Evolutionary conservation across 2,113 vertebrate species (phyloP), one percentile per base, ranked within the genome.

Genomic region (Cavia aperea): DNA sequence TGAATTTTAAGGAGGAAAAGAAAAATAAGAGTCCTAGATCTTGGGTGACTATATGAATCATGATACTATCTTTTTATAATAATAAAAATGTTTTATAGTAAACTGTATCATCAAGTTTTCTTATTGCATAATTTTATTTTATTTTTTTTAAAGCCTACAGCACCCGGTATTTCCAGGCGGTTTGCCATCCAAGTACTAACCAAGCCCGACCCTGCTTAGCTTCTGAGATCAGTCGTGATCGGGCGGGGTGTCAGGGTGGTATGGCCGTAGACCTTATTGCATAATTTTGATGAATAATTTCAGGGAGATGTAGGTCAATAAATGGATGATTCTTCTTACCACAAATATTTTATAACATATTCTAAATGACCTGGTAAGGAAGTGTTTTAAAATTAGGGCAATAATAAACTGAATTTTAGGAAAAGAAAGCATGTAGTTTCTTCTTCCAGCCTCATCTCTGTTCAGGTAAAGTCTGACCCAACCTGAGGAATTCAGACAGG

Each of bases 321-420:
- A 90, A 88, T 36, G 43, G 66, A 23, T 88, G 62, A 85, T 83
- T 85, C 12, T 9, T 60, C 91, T 65, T 51, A 82, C 23, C 13
- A 81, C 43, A 79, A 58, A 72, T 83, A 90, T 85, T 72, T 92
- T 85, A 82, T 79, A 68, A 10, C 36, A 77, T 51, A 75, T 81
- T 86, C 31, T 66, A n/a, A 81, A 90, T 79, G 51, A 81, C n/a
- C 3, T 15, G 2, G 19, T 79, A 33, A 56, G 1, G 49, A 81
- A 13, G 83, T 86, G 89, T 56, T 60, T 36, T 43, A 81, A 92
- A 46, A 66, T 84, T 75, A 88, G 9, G 7, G 2, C 88, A 58
- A 81, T 87, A 92, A 72, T 29, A 51, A 94, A 36, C 11, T 68
- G 51, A 91, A 81, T 84, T 93, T 79, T 5, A 31, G 29, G 86